phyloP scores from a whole-genome alignment of 2,113 vertebrate genomes.

The Phaethon lepturus region DNA sequence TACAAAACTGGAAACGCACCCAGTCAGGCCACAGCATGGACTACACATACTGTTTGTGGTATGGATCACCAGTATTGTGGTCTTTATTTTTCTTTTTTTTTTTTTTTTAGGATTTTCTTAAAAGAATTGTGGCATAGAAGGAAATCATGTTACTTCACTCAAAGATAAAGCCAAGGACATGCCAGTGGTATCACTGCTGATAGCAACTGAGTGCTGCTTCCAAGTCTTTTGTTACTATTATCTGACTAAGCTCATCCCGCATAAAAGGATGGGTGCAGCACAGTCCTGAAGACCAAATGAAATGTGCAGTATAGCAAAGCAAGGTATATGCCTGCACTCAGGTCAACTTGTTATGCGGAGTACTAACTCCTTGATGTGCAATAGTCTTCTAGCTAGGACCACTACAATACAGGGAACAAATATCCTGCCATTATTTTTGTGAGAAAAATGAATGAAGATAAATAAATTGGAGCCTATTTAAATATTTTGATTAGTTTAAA shows the following conservation, averaged over 20 bases:
- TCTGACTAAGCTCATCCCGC: neutral
- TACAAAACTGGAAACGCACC: neutral
- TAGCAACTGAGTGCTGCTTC: neutral
- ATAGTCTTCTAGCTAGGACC: neutral
- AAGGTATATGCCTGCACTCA: neutral
- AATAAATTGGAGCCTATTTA: neutral
- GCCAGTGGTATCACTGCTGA: neutral
- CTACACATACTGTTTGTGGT: accelerated
- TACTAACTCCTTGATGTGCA: neutral
- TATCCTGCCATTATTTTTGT: neutral
- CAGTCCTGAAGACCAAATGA: neutral
- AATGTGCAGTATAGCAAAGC: neutral
- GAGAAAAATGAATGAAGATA: neutral
- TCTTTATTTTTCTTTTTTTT: neutral
- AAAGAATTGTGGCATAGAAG: neutral
- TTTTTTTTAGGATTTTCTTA: neutral
- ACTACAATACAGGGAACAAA: neutral
- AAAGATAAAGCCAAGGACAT: neutral
- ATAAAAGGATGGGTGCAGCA: neutral
- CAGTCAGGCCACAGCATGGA: neutral
- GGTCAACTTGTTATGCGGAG: neutral
- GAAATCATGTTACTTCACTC: neutral
- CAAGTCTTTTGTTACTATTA: neutral
- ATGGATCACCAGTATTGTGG: neutral
- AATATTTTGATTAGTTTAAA: neutral